A percentile compares a stretch with the other conserved stretches of the same genome.
Conservation (phyloP, 2,113 vertebrate species). For the Myrmophylax atrothorax region DNA sequence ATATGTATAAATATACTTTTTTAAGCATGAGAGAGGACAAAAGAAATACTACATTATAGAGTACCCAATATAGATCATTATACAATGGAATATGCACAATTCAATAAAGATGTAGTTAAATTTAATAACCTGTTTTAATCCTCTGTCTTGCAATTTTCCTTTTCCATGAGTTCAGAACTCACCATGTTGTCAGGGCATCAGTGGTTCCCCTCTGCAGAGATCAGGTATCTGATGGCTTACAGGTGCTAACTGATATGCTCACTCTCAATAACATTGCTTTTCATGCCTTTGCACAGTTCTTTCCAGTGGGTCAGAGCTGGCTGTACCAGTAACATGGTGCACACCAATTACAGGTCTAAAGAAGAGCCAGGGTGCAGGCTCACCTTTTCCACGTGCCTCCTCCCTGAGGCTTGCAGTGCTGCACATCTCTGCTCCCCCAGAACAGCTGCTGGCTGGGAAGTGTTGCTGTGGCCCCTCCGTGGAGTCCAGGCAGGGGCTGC, state of each 20-base stretch:
- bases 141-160: constrained; percentile 51
- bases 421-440: background rate
- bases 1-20: constrained; percentile 80
- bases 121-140: constrained; percentile 60
- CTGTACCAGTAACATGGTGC: background rate
- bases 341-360: background rate
- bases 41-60: constrained; percentile 71
- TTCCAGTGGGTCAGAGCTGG: background rate
- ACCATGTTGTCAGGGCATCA: background rate
- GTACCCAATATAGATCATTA: constrained; percentile 67
- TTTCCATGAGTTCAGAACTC: constrained; percentile 40
- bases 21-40: constrained; percentile 76
- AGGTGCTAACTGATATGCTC: background rate
- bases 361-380: background rate
- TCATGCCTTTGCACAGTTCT: background rate
- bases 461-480: background rate
- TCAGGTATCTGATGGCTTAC: background rate
- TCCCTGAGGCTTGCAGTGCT: background rate
- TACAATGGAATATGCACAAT: constrained; percentile 78
- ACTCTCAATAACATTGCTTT: background rate
- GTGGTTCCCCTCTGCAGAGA: background rate
- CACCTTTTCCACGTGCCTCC: background rate
- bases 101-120: constrained; percentile 77
- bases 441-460: background rate
- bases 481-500: accelerated